Base-by-base conservation (phyloP, 2,113 vertebrate species). In the Alosa alosa region DNA sequence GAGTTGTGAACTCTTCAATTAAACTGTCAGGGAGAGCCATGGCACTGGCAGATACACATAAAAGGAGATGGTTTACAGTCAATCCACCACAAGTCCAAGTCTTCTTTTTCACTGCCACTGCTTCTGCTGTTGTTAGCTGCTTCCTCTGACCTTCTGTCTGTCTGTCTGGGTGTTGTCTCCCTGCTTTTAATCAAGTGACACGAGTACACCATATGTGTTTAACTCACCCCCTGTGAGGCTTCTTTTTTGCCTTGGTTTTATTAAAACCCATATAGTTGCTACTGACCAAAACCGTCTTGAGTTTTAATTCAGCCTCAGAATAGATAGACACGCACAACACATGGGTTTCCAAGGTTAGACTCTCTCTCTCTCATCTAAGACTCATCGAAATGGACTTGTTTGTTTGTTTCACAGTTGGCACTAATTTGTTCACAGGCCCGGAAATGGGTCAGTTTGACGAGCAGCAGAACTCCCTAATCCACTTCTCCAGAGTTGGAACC, bases 321-420 rank as follows among this genome's bases (percentile, higher is more conserved):
- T 39, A 78, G 0, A 36, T 9, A 31, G 72, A 20, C 6, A 18
- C 55, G 3, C 18, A 22, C 55, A 4, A 20, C 55, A 57, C 3
- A 39, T 8, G 31, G 25, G 31, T 75, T 78, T 11, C 31, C 31
- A 39, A 17, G 72, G 18, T 41, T 36, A 41, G 11, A 39, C 11
- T 78, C 72, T 39, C 36, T 78, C 25, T 31, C 68, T 15, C 8
- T 31, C 31, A n/a, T n/a, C n/a, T n/a, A 68, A 31, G 9, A 25
- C 1, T 3, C 0, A 78, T 17, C 36, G 1, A 78, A 39, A 78
- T 15, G 5, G 68, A 75, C 31, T 75, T 75, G 72, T 78, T 78
- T 75, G 68, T 75, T 75, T 72, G 64, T 5, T 78, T 78, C 25
- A 78, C 72, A 78, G 72, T 78, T 78, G 72, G 72, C 72, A 78